Evolutionary conservation across 2,797 vertebrate genomes (phyloP).

Genomic region (Nannoperca australis): DNA sequence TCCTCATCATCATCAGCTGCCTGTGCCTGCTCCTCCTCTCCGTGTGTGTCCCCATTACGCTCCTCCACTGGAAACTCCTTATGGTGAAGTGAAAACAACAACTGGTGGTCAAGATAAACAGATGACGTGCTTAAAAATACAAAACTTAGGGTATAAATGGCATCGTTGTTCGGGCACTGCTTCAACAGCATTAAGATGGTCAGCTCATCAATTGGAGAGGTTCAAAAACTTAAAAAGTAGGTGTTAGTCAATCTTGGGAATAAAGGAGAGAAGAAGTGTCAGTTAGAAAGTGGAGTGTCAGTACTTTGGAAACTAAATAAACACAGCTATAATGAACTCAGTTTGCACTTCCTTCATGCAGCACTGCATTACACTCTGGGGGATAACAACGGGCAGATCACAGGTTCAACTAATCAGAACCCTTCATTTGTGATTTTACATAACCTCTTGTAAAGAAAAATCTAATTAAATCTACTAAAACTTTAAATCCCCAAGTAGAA

Average conservation of each 20-base stretch:
- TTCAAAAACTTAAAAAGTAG: constrained; percentile 16
- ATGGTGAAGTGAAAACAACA: constrained; percentile 70
- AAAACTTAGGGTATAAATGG: not conserved
- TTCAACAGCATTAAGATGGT: not conserved
- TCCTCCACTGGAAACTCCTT: constrained; percentile 76
- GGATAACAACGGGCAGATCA: not conserved
- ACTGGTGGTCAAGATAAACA: constrained; percentile 44
- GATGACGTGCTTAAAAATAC: not conserved
- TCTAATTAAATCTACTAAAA: no score
- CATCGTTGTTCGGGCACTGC: constrained; percentile 1
- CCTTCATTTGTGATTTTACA: not conserved
- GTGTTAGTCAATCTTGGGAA: constrained; percentile 32
- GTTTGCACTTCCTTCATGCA: not conserved
- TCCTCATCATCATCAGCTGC: constrained; percentile 52
- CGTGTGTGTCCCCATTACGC: constrained; percentile 73
- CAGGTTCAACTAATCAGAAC: not conserved
- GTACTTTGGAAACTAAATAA: not conserved
- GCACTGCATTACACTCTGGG: not conserved
- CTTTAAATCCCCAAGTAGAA: not conserved
- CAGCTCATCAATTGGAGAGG: constrained; percentile 21
- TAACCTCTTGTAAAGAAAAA: not conserved
- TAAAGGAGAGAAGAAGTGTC: not conserved
- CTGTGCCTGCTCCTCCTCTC: constrained; percentile 57
- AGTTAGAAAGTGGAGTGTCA: constrained; percentile 21
- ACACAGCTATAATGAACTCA: not conserved